These are phyloP conservation scores for Chauna torquata DNA, from an alignment of 2,113 vertebrate genomes.

Conservation along the genomic window DNA sequence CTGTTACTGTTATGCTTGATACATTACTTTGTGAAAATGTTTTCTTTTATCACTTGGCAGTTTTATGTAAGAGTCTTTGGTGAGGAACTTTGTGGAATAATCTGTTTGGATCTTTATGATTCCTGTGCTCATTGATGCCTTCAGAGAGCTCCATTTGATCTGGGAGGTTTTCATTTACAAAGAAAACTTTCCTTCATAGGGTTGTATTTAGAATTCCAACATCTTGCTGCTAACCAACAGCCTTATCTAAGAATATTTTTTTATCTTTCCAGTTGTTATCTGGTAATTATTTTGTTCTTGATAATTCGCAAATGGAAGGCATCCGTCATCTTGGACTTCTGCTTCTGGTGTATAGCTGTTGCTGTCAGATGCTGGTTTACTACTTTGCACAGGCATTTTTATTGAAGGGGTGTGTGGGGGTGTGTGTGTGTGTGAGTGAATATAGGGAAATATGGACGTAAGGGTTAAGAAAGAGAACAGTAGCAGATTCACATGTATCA, in stretches of 20 bases:
- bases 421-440: neutral
- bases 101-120: neutral
- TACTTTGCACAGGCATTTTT: neutral
- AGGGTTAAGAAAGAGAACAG: accelerated
- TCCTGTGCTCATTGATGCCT: neutral
- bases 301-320: neutral
- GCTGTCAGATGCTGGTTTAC: neutral
- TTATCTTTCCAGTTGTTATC: neutral
- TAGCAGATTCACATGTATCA: neutral
- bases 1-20: neutral
- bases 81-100: neutral
- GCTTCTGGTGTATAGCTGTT: neutral
- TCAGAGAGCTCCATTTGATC: neutral
- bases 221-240: neutral
- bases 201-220: neutral
- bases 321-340: neutral
- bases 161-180: neutral
- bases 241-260: neutral
- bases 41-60: neutral
- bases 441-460: neutral
- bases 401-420: neutral
- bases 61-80: neutral
- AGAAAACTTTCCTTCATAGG: neutral
- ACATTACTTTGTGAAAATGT: neutral
- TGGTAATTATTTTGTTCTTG: neutral